phyloP scores from a whole-genome alignment of 1,140 invertebrate species.

The Cotesia typhae region DNA sequence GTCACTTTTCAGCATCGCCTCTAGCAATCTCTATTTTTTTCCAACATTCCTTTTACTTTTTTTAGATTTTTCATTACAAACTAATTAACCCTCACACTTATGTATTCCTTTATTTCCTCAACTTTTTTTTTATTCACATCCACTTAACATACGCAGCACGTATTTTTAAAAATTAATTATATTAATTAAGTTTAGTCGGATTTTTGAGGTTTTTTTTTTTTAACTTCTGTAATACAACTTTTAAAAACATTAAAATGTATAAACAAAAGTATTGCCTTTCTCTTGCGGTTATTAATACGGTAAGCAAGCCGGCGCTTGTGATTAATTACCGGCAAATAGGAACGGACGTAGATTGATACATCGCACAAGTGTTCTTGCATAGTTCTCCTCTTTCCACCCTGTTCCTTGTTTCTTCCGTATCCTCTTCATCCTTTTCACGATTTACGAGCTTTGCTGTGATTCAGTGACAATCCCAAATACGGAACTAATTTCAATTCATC shows the following conservation, averaged over 20 bases:
- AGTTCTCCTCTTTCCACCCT: slow-evolving; percentile 3
- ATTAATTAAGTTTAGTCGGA: background rate
- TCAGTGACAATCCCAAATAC: slow-evolving; percentile 32
- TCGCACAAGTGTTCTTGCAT: slow-evolving; percentile 35
- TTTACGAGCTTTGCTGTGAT: slow-evolving; percentile 21
- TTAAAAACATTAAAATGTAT: background rate
- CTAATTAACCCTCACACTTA: too few relatives aligned
- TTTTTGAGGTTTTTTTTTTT: slow-evolving; percentile 2
- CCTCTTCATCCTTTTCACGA: slow-evolving; percentile 22
- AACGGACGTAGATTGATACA: slow-evolving; percentile 39
- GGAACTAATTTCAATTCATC: background rate
- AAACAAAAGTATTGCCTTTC: slow-evolving; percentile 21
- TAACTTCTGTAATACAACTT: background rate
- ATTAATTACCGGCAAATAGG: slow-evolving; percentile 40
- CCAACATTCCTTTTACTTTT: background rate
- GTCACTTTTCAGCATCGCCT: slow-evolving; percentile 46
- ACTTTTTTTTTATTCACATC: background rate
- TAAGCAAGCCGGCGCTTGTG: slow-evolving; percentile 34
- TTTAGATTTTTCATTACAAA: slow-evolving; percentile 13
- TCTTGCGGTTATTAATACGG: slow-evolving; percentile 27
- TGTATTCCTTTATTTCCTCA: slow-evolving; percentile 2
- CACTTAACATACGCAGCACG: too few relatives aligned
- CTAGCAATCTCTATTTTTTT: slow-evolving; percentile 29
- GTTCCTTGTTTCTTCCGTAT: background rate
- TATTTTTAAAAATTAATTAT: too few relatives aligned